phyloP scores from a whole-genome alignment of 92 coral and sea anemone species.

The Palythoa heliodiscus region DNA sequence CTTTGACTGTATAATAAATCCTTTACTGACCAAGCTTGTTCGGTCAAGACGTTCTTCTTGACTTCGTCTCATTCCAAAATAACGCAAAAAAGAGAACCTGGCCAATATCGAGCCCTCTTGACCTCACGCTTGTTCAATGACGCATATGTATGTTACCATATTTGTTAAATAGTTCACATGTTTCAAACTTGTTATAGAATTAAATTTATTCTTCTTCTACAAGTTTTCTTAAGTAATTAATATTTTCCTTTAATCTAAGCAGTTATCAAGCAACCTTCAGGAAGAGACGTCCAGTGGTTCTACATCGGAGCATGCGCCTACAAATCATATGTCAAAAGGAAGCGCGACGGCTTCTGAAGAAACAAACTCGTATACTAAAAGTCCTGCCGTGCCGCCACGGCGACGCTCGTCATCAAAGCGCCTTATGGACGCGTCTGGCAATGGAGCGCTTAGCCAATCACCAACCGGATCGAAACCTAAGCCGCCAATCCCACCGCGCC shows the following conservation, averaged over 20 bases:
- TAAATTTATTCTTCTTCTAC: background rate
- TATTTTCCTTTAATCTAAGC: background rate
- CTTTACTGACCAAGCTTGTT: no score
- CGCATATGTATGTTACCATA: no score
- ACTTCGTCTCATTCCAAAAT: no score
- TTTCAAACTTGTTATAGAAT: background rate
- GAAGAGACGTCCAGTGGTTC: constrained; percentile 6
- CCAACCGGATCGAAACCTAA: constrained; percentile 6
- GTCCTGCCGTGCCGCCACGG: constrained; percentile 23
- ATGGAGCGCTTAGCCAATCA: background rate
- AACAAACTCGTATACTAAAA: constrained; percentile 5
- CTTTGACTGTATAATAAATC: no score
- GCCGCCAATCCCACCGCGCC: constrained; percentile 40
- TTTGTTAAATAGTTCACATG: no score
- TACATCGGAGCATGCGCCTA: constrained; percentile 21
- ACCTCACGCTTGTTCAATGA: no score
- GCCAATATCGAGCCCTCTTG: no score
- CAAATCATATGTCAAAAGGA: constrained; percentile 30
- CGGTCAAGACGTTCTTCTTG: no score
- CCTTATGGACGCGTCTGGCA: constrained; percentile 6
- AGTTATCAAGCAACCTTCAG: constrained; percentile 8
- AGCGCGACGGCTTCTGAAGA: constrained; percentile 16
- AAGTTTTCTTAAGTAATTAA: no score
- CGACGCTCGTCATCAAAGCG: constrained; percentile 40
- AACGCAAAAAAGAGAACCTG: no score